These are phyloP conservation scores for Pasiphila rectangulata DNA, from an alignment of 2,888 invertebrate genomes.

Conservation along the genomic window DNA sequence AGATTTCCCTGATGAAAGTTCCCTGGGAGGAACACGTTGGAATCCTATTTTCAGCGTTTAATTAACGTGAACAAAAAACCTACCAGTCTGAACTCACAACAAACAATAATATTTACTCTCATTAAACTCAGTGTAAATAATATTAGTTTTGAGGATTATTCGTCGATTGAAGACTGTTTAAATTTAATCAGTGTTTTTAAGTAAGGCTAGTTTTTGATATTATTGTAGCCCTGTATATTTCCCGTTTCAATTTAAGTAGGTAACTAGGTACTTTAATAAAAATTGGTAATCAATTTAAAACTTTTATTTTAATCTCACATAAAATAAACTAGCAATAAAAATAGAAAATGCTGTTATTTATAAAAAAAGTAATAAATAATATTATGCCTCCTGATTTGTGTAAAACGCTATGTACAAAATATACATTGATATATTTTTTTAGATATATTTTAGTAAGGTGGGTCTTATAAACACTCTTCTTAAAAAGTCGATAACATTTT, in stretches of 20 bases:
- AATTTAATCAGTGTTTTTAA: no score
- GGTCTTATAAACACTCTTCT: conserved; percentile 31
- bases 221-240: not conserved
- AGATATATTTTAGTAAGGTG: conserved; percentile 39
- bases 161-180: no score
- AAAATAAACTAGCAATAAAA: conserved; percentile 58
- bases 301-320: conserved; percentile 59
- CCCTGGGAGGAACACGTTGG: no score
- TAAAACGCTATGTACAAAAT: conserved; percentile 70
- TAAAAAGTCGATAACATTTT: not conserved
- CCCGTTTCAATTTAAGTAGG: no score
- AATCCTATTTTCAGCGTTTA: no score
- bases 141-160: no score
- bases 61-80: no score
- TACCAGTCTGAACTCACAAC: no score
- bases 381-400: conserved; percentile 69
- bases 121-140: no score
- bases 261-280: conserved; percentile 40
- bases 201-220: no score
- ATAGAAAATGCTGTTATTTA: conserved; percentile 55
- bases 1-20: no score
- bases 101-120: no score
- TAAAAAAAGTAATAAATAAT: conserved; percentile 63
- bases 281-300: conserved; percentile 36
- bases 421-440: conserved; percentile 53